Evolutionary conservation across 2,797 vertebrate species (phyloP).

Genomic region (Rhynchonycteris naso): DNA sequence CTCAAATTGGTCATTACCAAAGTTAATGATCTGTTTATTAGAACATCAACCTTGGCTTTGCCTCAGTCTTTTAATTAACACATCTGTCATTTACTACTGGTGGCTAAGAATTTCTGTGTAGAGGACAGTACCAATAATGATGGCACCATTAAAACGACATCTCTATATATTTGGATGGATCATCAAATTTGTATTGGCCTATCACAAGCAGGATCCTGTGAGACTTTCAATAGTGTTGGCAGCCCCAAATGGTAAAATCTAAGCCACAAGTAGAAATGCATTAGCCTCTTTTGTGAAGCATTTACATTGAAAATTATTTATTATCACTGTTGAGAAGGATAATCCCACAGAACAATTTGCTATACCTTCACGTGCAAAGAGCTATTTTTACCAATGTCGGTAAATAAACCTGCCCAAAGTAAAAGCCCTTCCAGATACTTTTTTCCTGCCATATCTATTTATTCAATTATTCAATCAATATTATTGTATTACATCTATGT

Average conservation of each 20-base stretch:
- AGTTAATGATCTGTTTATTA: slow-evolving; percentile 90
- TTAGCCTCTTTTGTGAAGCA: slow-evolving; percentile 54
- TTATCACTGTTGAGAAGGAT: slow-evolving; percentile 34
- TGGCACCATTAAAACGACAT: slow-evolving; percentile 75
- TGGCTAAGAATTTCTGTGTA: slow-evolving; percentile 78
- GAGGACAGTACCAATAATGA: slow-evolving; percentile 74
- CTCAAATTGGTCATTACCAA: slow-evolving; percentile 88
- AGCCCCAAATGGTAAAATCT: slow-evolving; percentile 56
- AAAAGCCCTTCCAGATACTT: background rate
- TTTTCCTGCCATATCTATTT: background rate
- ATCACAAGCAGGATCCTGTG: slow-evolving; percentile 48
- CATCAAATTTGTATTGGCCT: slow-evolving; percentile 52
- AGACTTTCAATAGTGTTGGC: slow-evolving; percentile 68
- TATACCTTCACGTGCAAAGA: slow-evolving; percentile 20
- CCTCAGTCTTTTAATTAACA: slow-evolving; percentile 88
- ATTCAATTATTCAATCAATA: background rate
- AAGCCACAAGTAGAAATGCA: slow-evolving; percentile 51
- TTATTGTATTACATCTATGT: background rate
- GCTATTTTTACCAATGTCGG: background rate
- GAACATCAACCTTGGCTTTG: slow-evolving; percentile 89
- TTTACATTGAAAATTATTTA: slow-evolving; percentile 70
- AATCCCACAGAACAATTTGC: slow-evolving; percentile 28
- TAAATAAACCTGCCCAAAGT: background rate
- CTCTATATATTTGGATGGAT: slow-evolving; percentile 67
- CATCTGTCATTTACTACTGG: slow-evolving; percentile 86